Conservation (phyloP, 92 coral and sea anemone genomes). For the Scolanthus callimorphus region DNA sequence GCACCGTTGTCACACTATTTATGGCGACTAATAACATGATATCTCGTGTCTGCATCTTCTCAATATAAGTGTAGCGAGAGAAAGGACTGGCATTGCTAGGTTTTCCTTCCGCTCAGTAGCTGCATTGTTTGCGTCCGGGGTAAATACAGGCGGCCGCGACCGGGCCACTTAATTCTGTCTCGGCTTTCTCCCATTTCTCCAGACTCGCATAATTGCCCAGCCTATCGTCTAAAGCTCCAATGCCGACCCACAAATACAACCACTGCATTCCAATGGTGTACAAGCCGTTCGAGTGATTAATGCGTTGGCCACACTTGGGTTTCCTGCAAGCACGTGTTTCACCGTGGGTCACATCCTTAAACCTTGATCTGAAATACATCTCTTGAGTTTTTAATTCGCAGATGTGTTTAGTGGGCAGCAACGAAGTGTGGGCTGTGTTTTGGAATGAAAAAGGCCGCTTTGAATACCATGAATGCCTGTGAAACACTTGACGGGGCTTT, state of each 20-base stretch:
- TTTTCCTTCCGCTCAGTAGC: too few species aligned
- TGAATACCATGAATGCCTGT: slow-evolving; percentile 72
- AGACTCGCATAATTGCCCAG: too few species aligned
- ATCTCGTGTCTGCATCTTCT: too few species aligned
- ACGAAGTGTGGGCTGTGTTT: slow-evolving; percentile 9
- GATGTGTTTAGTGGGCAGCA: slow-evolving; percentile 19
- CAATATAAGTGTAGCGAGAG: too few species aligned
- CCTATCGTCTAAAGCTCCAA: slow-evolving; percentile 25
- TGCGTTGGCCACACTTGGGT: slow-evolving; percentile 14
- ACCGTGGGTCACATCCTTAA: background rate
- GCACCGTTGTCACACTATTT: too few species aligned
- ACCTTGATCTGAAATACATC: background rate
- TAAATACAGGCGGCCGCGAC: too few species aligned
- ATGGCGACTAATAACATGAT: too few species aligned
- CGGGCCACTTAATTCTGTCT: too few species aligned
- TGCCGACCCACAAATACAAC: slow-evolving; percentile 15
- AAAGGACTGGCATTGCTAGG: too few species aligned
- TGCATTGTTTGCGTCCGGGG: too few species aligned
- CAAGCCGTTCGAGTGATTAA: background rate
- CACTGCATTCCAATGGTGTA: slow-evolving; percentile 14
- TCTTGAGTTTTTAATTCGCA: background rate
- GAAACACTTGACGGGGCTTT: slow-evolving; percentile 34
- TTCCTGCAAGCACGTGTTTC: slow-evolving; percentile 9
- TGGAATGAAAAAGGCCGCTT: slow-evolving; percentile 56
- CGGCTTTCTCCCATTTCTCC: too few species aligned